phyloP scores from a whole-genome alignment of 2,888 invertebrate species.

The Sicus ferrugineus region DNA sequence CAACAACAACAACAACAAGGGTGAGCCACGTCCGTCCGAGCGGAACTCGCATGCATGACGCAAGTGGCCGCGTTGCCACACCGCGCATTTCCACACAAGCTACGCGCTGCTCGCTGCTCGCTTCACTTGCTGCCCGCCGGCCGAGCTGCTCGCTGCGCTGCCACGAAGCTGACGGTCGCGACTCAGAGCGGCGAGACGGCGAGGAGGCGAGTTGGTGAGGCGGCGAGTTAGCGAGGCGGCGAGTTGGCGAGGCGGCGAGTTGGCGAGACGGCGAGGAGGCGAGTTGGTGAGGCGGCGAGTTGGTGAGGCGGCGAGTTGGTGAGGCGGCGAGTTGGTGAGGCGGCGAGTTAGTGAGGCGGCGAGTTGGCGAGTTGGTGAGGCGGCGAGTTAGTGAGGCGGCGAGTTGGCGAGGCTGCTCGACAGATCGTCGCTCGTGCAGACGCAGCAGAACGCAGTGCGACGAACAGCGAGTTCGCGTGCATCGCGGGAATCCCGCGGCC shows the following conservation, averaged over 20 bases:
- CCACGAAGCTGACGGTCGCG: background rate
- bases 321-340: too few relatives aligned
- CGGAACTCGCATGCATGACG: slow-evolving; percentile 20
- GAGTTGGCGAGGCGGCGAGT: too few relatives aligned
- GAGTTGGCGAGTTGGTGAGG: too few relatives aligned
- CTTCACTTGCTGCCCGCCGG: slow-evolving; percentile 27
- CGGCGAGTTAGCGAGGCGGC: too few relatives aligned
- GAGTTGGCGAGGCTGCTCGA: too few relatives aligned
- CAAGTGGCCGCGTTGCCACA: background rate
- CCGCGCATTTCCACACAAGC: background rate
- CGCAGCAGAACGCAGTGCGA: background rate
- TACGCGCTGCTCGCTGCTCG: background rate
- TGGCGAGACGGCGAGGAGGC: too few relatives aligned
- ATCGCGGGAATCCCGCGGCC: background rate
- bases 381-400: too few relatives aligned
- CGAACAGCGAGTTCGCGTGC: background rate
- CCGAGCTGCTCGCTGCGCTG: background rate
- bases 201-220: too few relatives aligned
- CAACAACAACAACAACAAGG: slow-evolving; percentile 14
- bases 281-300: too few relatives aligned
- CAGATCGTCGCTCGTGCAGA: background rate
- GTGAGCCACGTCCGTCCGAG: slow-evolving; percentile 9
- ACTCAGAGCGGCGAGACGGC: background rate
- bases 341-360: too few relatives aligned
- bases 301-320: too few relatives aligned